Percentiles rank a stretch among this genome's conserved stretches.
Conservation (phyloP, 2,797 vertebrate genomes). For the Myoxocephalus aenaeus region DNA sequence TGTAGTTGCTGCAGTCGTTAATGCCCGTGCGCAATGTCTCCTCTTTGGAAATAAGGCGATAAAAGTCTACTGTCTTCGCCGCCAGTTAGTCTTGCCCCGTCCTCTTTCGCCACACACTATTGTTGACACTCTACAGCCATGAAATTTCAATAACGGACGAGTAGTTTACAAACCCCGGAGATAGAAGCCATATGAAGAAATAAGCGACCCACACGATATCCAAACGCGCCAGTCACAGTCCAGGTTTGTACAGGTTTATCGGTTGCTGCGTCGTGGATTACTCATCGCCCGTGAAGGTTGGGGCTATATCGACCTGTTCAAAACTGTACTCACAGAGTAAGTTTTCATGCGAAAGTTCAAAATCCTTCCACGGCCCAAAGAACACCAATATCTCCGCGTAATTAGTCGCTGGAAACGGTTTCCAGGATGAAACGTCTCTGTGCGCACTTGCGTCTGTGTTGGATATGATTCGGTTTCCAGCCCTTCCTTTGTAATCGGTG, state of each 20-base stretch:
- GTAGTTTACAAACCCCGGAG: constrained; percentile 37
- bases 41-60: constrained; percentile 63
- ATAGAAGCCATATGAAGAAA: constrained; percentile 66
- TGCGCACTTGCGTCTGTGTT: constrained; percentile 64
- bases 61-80: constrained; percentile 75
- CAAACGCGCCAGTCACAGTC: constrained; percentile 76
- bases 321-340: constrained; percentile 63
- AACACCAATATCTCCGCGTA: constrained; percentile 61
- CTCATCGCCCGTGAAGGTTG: constrained; percentile 65
- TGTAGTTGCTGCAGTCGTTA: constrained; percentile 69
- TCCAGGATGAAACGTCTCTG: constrained; percentile 50
- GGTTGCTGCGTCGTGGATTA: constrained; percentile 75
- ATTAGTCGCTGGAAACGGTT: constrained; percentile 47
- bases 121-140: constrained; percentile 69
- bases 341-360: constrained; percentile 75
- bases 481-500: constrained; percentile 50
- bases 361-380: constrained; percentile 50
- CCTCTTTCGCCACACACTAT: constrained; percentile 70
- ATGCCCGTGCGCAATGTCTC: constrained; percentile 73
- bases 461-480: constrained; percentile 62
- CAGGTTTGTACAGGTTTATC: constrained; percentile 60
- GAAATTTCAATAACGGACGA: constrained; percentile 64
- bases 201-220: constrained; percentile 65
- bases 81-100: constrained; percentile 71
- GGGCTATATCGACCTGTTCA: constrained; percentile 56